These are phyloP conservation scores for Blennius ocellaris DNA, from an alignment of 2,113 vertebrate species.

Conservation along the genomic window DNA sequence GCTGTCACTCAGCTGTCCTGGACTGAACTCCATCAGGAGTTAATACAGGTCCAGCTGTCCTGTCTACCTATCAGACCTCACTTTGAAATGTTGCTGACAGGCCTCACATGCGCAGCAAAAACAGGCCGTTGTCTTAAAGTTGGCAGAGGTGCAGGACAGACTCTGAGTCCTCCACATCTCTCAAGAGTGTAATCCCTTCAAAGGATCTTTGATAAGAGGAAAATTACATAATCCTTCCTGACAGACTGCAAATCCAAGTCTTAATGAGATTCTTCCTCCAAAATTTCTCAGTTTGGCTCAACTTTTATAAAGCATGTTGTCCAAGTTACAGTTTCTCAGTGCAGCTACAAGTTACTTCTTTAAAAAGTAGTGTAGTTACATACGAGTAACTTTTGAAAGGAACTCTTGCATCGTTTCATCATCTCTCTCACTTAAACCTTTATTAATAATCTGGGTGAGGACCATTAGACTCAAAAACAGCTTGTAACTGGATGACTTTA, in stretches of 20 bases:
- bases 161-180: constrained; percentile 53
- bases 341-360: no score
- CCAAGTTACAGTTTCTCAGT: no score
- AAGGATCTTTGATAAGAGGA: constrained; percentile 67
- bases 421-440: no score
- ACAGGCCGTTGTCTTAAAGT: constrained; percentile 55
- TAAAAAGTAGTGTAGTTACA: no score
- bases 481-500: no score
- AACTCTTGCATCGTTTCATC: no score
- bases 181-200: constrained; percentile 61
- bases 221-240: constrained; percentile 68
- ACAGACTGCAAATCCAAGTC: constrained; percentile 52
- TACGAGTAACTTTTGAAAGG: no score
- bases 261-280: constrained; percentile 42
- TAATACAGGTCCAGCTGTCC: constrained; percentile 11
- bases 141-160: constrained; percentile 54
- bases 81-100: constrained; percentile 64
- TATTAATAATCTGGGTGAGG: no score
- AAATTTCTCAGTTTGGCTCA: constrained; percentile 30
- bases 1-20: constrained; percentile 17
- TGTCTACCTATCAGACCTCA: constrained; percentile 30
- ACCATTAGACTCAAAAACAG: no score
- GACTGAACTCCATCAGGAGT: constrained; percentile 34
- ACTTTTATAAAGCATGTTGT: constrained; percentile 6
- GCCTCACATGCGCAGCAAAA: constrained; percentile 39